Percentiles rank a stretch among this genome's conserved stretches.
Conservation (phyloP, 2,888 invertebrate species). For the Eurytoma adleriae region DNA sequence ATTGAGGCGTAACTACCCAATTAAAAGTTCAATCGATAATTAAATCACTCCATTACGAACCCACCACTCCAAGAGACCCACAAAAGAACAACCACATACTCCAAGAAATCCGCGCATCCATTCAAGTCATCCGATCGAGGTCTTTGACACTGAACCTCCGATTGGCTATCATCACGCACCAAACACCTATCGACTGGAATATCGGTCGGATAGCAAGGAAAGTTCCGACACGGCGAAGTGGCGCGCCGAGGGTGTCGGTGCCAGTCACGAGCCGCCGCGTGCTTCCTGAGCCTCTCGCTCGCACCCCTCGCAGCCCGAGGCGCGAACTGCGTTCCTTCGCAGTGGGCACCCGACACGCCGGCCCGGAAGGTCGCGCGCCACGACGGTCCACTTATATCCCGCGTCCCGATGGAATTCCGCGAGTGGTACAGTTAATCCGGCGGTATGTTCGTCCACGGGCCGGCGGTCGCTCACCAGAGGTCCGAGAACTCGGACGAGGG, state of each 20-base stretch:
- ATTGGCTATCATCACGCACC: background rate
- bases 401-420: background rate
- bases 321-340: constrained; percentile 5
- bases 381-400: background rate
- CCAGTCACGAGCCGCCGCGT: constrained; percentile 68
- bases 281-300: constrained; percentile 33
- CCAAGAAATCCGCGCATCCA: no score
- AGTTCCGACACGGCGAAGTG: constrained; percentile 60
- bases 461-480: constrained; percentile 60
- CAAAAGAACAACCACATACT: no score
- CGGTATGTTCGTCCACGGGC: constrained; percentile 72
- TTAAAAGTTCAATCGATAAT: no score
- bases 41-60: no score
- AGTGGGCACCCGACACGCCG: constrained; percentile 4
- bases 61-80: no score
- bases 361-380: background rate
- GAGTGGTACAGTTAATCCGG: background rate
- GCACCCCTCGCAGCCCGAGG: background rate
- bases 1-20: no score
- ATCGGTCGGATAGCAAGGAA: constrained; percentile 31
- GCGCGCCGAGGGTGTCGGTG: constrained; percentile 64
- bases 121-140: background rate
- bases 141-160: background rate
- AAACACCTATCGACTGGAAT: constrained; percentile 23
- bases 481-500: constrained; percentile 70